Evolutionary conservation across 2,888 invertebrate genomes (phyloP).

Genomic region (Sialis fuliginosa): DNA sequence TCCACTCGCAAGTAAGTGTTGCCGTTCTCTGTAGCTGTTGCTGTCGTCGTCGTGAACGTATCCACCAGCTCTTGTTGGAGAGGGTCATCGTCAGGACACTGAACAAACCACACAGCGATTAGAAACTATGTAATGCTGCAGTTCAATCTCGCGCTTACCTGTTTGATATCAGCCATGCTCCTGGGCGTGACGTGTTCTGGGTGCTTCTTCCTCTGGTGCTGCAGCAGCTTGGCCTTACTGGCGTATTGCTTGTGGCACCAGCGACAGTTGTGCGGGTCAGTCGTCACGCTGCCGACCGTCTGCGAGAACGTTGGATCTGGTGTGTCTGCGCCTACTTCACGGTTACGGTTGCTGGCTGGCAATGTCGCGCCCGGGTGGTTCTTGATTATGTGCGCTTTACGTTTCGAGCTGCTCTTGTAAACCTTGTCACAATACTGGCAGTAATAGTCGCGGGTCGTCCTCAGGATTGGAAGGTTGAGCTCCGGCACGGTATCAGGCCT

Average conservation of each 20-base stretch:
- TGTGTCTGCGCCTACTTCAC: slow-evolving; percentile 12
- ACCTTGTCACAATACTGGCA: slow-evolving; percentile 73
- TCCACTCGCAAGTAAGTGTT: background rate
- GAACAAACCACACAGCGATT: no score
- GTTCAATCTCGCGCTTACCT: background rate
- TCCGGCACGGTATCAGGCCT: slow-evolving; percentile 49
- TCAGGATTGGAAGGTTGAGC: slow-evolving; percentile 58
- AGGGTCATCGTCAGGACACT: no score
- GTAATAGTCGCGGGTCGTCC: slow-evolving; percentile 60
- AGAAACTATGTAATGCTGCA: no score
- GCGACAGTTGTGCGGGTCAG: slow-evolving; percentile 50
- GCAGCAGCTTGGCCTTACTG: slow-evolving; percentile 53
- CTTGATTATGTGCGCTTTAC: slow-evolving; percentile 63
- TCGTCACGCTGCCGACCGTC: slow-evolving; percentile 54
- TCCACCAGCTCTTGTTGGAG: no score
- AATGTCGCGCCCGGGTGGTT: slow-evolving; percentile 65
- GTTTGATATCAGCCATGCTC: no score
- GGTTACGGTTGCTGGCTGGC: slow-evolving; percentile 30
- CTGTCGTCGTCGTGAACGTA: no score
- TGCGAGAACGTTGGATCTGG: slow-evolving; percentile 34
- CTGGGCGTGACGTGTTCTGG: slow-evolving; percentile 25
- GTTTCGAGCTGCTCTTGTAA: slow-evolving; percentile 70
- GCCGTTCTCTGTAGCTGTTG: no score
- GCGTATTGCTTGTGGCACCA: slow-evolving; percentile 82
- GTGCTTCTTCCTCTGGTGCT: slow-evolving; percentile 50